Evolutionary conservation across 2,888 invertebrate genomes (phyloP).

Genomic region (Epistrophe grossulariae): DNA sequence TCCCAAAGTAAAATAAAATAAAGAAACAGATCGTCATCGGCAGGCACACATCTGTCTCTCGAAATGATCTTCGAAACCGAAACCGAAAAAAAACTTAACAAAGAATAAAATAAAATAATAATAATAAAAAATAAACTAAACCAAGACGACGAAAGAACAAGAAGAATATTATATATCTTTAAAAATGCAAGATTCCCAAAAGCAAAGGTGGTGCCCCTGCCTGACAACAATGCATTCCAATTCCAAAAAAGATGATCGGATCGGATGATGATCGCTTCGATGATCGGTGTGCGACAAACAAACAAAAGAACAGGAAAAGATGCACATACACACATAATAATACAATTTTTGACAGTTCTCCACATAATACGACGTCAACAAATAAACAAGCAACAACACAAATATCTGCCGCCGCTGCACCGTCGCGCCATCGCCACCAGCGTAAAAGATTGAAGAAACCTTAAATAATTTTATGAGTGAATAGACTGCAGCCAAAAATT

Average conservation of each 20-base stretch:
- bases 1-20: conserved; percentile 5
- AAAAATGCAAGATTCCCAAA: conserved; percentile 62
- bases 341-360: conserved; percentile 70
- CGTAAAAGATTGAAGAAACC: conserved; percentile 22
- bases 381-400: conserved; percentile 65
- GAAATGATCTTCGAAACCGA: conserved; percentile 60
- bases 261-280: conserved; percentile 73
- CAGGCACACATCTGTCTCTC: conserved; percentile 71
- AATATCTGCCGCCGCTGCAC: conserved; percentile 30
- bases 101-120: conserved; percentile 4
- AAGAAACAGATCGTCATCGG: conserved; percentile 45
- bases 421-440: neutral
- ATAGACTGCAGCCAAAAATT: conserved; percentile 41
- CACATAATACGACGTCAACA: conserved; percentile 71
- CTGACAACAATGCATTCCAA: conserved; percentile 74
- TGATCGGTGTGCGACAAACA: conserved; percentile 72
- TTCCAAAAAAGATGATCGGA: conserved; percentile 62
- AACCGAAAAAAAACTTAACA: conserved; percentile 1
- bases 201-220: conserved; percentile 67
- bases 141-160: conserved; percentile 30
- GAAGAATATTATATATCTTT: conserved; percentile 17
- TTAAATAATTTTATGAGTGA: conserved; percentile 26
- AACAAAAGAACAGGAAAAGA: conserved; percentile 72
- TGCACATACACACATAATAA: conserved; percentile 67
- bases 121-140: conserved; percentile 4